Conservation (phyloP, 1,140 invertebrate species). For the Vanessa tameamea region DNA sequence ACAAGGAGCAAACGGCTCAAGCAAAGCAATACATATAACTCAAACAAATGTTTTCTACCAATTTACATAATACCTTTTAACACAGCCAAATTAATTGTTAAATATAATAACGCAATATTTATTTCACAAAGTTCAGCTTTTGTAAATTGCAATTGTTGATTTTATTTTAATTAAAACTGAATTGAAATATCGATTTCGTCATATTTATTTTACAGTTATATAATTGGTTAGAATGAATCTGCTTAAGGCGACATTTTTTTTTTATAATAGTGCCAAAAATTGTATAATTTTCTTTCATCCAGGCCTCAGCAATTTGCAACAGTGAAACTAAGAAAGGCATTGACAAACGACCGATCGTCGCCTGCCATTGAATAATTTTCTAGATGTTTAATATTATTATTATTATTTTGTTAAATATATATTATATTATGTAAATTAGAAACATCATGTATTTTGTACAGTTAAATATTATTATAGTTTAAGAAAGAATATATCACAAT, state of each 20-base stretch:
- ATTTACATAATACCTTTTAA: neutral
- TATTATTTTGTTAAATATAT: conserved; percentile 72
- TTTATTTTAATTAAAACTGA: neutral
- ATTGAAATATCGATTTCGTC: neutral
- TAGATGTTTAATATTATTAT: conserved; percentile 56
- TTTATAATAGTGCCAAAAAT: conserved; percentile 28
- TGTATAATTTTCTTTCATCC: conserved; percentile 66
- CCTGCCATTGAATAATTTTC: conserved; percentile 84
- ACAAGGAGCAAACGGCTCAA: neutral
- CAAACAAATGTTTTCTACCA: neutral
- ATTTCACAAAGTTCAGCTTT: conserved; percentile 5
- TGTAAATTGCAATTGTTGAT: conserved; percentile 10
- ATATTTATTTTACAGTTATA: neutral
- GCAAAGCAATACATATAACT: neutral
- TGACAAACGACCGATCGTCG: conserved; percentile 91
- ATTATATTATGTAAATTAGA: conserved; percentile 75
- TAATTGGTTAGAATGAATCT: conserved; percentile 2
- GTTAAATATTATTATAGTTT: conserved; percentile 79
- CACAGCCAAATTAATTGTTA: conserved; percentile 1
- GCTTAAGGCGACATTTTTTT: neutral
- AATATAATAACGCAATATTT: neutral
- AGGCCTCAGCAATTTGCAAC: conserved; percentile 92
- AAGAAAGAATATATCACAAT: conserved; percentile 81
- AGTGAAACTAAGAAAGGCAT: conserved; percentile 91
- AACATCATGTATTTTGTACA: conserved; percentile 79